A percentile compares a stretch with the other conserved stretches of the same genome.
Evolutionary conservation across 2,797 vertebrate genomes (phyloP).

Genomic region (Pipistrellus nathusii): DNA sequence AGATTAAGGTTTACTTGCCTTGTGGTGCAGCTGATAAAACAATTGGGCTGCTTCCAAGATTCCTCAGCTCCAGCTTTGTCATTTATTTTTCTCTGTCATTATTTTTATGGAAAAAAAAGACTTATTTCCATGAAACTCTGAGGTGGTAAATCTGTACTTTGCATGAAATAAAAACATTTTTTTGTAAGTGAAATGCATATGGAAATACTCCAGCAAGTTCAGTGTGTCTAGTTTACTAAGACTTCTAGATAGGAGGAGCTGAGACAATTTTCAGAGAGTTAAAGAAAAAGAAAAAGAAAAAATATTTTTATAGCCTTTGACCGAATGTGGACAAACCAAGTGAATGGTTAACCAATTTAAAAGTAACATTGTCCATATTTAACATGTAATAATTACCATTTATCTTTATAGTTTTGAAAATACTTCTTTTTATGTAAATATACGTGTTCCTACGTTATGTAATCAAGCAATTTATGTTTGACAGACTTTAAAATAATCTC

Average conservation of each 20-base stretch:
- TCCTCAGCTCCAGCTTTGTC: conserved; percentile 74
- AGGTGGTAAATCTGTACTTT: conserved; percentile 72
- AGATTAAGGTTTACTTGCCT: conserved; percentile 75
- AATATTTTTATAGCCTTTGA: conserved; percentile 61
- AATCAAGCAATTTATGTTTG: background rate
- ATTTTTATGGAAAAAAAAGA: conserved; percentile 60
- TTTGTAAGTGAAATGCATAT: conserved; percentile 74
- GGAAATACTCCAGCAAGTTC: conserved; percentile 71
- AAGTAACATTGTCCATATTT: conserved; percentile 56
- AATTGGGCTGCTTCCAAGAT: conserved; percentile 81
- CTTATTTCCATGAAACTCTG: conserved; percentile 79
- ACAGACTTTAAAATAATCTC: background rate
- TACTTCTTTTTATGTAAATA: conserved; percentile 31
- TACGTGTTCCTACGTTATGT: background rate
- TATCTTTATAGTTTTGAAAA: conserved; percentile 56
- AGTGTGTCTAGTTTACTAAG: conserved; percentile 71
- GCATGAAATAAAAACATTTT: conserved; percentile 76
- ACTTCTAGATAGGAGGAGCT: conserved; percentile 21
- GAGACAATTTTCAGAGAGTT: conserved; percentile 73
- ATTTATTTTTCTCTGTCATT: conserved; percentile 82
- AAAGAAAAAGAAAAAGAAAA: conserved; percentile 53
- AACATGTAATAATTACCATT: conserved; percentile 21
- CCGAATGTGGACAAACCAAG: conserved; percentile 7
- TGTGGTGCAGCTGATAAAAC: conserved; percentile 83
- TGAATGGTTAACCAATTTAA: conserved; percentile 65